Conservation (phyloP, 2,888 invertebrate species). For the Hymenopus coronatus region DNA sequence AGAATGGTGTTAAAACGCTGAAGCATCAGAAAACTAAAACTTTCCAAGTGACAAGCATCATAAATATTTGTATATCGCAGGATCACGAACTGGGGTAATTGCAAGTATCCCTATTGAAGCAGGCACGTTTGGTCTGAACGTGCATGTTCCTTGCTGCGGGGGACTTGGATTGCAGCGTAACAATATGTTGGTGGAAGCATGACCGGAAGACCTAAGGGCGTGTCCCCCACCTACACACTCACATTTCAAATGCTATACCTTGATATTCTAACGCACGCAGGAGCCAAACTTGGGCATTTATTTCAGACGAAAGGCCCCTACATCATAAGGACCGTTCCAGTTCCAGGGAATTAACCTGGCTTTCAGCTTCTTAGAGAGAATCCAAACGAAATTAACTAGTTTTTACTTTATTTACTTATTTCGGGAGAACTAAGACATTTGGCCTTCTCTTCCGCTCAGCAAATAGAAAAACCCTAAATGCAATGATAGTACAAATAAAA, state of each 20-base stretch:
- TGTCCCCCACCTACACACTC: neutral
- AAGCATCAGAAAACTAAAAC: too few relatives aligned
- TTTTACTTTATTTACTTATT: too few relatives aligned
- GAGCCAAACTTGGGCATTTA: neutral
- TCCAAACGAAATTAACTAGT: too few relatives aligned
- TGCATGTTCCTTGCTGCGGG: neutral
- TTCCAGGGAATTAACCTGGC: neutral
- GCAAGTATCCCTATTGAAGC: neutral
- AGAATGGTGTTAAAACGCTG: too few relatives aligned
- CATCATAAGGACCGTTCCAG: neutral
- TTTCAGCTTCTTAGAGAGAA: neutral
- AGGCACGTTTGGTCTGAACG: neutral
- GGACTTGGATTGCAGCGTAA: neutral
- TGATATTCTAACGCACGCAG: neutral
- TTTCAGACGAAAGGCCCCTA: neutral
- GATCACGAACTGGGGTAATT: neutral
- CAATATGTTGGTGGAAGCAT: neutral
- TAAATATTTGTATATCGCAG: neutral
- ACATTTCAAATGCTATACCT: neutral
- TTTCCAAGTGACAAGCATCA: neutral
- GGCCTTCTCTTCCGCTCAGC: too few relatives aligned
- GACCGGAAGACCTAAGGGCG: neutral
- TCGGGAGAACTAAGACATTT: too few relatives aligned
- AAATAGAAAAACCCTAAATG: too few relatives aligned
- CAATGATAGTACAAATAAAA: too few relatives aligned